These are phyloP conservation scores for Morelia viridis DNA, from an alignment of 2,797 vertebrate species.

Conservation along the genomic window DNA sequence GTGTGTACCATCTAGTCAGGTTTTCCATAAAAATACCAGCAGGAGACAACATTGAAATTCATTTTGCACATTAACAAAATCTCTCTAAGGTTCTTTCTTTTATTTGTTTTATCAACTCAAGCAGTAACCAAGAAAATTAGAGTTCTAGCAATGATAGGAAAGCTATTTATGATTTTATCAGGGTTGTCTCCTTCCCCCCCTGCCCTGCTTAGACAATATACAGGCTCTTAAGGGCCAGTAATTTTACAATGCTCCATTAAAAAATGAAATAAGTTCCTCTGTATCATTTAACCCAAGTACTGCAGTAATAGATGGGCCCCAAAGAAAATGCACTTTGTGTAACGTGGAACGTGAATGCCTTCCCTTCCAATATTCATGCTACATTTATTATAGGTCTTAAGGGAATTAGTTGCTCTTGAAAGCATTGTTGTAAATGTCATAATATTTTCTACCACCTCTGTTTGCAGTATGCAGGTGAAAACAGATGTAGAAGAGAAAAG, in stretches of 20 bases:
- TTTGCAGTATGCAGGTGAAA: slow-evolving; percentile 44
- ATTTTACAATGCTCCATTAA: slow-evolving; percentile 64
- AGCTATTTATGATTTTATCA: slow-evolving; percentile 74
- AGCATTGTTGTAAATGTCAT: slow-evolving; percentile 62
- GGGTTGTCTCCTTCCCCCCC: slow-evolving; percentile 42
- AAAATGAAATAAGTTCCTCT: slow-evolving; percentile 63
- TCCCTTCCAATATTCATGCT: slow-evolving; percentile 57
- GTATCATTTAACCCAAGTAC: slow-evolving; percentile 63
- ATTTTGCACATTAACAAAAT: slow-evolving; percentile 79
- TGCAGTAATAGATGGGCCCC: slow-evolving; percentile 32
- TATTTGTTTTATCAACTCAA: slow-evolving; percentile 82
- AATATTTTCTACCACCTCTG: slow-evolving; percentile 58
- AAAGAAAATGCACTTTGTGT: slow-evolving; percentile 42
- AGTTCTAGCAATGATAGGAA: slow-evolving; percentile 69
- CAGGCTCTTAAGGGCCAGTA: slow-evolving; percentile 59
- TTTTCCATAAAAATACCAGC: slow-evolving; percentile 81
- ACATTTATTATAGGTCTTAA: slow-evolving; percentile 51
- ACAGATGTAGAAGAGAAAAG: slow-evolving; percentile 34
- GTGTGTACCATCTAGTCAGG: slow-evolving; percentile 69
- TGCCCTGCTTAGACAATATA: slow-evolving; percentile 64
- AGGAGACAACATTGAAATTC: slow-evolving; percentile 76
- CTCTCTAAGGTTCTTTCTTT: slow-evolving; percentile 68
- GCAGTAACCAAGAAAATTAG: slow-evolving; percentile 81
- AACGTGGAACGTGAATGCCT: slow-evolving; percentile 44
- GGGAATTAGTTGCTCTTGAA: slow-evolving; percentile 62